Evolutionary conservation across 1,140 invertebrate genomes (phyloP), one percentile per base, ranked within the genome.

Genomic region (Camponotus pennsylvanicus): DNA sequence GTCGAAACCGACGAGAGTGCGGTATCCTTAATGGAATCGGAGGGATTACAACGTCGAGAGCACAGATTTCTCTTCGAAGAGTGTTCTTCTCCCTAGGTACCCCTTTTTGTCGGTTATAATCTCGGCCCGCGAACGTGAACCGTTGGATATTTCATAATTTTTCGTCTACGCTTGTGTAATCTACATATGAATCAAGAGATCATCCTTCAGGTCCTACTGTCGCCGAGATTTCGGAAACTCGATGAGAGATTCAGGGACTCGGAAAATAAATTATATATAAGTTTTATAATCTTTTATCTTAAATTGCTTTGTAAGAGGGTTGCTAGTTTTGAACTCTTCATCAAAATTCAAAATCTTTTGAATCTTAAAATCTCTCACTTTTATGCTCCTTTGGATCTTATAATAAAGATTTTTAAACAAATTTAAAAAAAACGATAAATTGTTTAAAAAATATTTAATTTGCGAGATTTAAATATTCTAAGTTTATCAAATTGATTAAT

Each of bases 1-100:
- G 61, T 76, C 69, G 82, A 88, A 89, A 80, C 78, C 84, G 87
- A 70, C 45, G 63, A 27, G n/a, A 80, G 64, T 55, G 67, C 21
- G 88, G 57, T 67, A 49, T 61, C 76, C 83, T 76, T 89, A 89
- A 89, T 89, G 88, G 88, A 89, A 89, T 89, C 88, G 82, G 70
- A 88, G 83, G 87, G 88, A 89, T 89, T 89, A 88, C 87, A 88
- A 84, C 45, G 88, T 52, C 66, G 61, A 79, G 45, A 63, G 82
- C 61, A 73, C 71, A 67, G 82, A 88, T 89, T 86, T 76, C 82
- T 84, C 86, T 75, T 18, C 52, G 55, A 76, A 40, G 52, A 73
- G 57, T 32, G 37, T 52, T 37, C 4, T 34, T 27, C 40, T 80
- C 69, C 8, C 7, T 15, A 55, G 34, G 18, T 42, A 9, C 45